Evolutionary conservation across 2,888 invertebrate species (phyloP).

Genomic region (Cacoxenus indagator): DNA sequence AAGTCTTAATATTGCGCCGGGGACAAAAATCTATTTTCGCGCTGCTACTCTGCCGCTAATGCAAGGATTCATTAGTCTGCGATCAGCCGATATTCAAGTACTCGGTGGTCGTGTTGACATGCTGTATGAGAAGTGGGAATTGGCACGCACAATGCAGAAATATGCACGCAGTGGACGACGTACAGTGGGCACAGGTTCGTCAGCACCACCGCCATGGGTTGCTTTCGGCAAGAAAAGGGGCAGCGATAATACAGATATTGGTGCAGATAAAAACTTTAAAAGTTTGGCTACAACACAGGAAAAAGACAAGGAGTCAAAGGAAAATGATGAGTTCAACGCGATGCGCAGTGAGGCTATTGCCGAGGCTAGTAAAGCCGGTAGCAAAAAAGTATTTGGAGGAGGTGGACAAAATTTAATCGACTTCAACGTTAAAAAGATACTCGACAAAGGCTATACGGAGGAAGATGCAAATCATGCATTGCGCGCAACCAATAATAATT

Average conservation of each 20-base stretch:
- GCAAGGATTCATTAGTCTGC: constrained; percentile 82
- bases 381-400: constrained; percentile 77
- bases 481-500: constrained; percentile 79
- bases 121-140: constrained; percentile 91
- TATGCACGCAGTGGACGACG: constrained; percentile 72
- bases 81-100: constrained; percentile 77
- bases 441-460: constrained; percentile 83
- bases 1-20: constrained; percentile 88
- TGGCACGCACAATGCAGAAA: constrained; percentile 77
- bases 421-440: constrained; percentile 83
- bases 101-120: constrained; percentile 88
- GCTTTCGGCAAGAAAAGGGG: constrained; percentile 87
- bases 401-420: constrained; percentile 79
- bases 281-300: constrained; percentile 74
- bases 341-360: constrained; percentile 91
- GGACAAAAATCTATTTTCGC: constrained; percentile 81
- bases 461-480: constrained; percentile 84
- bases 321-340: constrained; percentile 89
- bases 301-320: constrained; percentile 73
- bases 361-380: constrained; percentile 81
- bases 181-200: constrained; percentile 73
- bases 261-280: constrained; percentile 78
- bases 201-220: constrained; percentile 93
- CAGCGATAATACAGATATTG: constrained; percentile 70
- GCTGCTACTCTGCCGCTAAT: constrained; percentile 75